phyloP scores from a whole-genome alignment of 2,113 vertebrate species.

The Hypanus sabinus region DNA sequence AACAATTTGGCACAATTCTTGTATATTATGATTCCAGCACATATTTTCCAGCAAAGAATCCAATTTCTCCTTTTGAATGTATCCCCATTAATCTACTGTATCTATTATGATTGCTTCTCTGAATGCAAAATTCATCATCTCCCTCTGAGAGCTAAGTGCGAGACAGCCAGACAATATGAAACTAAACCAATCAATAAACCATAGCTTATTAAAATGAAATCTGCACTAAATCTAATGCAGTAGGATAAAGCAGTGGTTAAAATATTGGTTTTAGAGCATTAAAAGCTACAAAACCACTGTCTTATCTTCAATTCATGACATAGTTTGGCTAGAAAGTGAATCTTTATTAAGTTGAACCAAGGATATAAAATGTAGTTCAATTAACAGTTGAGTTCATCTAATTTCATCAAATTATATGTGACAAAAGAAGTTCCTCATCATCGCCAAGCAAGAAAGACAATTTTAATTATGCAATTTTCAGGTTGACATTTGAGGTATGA shows the following conservation, averaged over 20 bases:
- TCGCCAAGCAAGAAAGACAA: neutral
- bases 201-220: slow-evolving; percentile 9
- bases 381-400: neutral
- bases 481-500: neutral
- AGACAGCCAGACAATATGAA: neutral
- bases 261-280: neutral
- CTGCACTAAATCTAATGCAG: neutral
- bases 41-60: too few relatives aligned
- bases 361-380: slow-evolving; percentile 1
- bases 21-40: too few relatives aligned
- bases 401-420: neutral
- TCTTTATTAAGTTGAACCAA: neutral
- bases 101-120: neutral
- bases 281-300: neutral
- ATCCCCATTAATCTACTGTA: slow-evolving; percentile 5
- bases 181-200: neutral
- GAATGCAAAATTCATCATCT: neutral
- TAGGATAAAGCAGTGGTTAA: neutral
- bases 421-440: neutral
- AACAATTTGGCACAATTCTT: too few relatives aligned
- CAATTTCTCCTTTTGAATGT: neutral
- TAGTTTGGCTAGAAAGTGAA: neutral
- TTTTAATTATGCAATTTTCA: neutral
- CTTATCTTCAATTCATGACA: neutral
- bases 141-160: neutral